phyloP scores from a whole-genome alignment of 2,888 invertebrate species.

The Aelia acuminata region DNA sequence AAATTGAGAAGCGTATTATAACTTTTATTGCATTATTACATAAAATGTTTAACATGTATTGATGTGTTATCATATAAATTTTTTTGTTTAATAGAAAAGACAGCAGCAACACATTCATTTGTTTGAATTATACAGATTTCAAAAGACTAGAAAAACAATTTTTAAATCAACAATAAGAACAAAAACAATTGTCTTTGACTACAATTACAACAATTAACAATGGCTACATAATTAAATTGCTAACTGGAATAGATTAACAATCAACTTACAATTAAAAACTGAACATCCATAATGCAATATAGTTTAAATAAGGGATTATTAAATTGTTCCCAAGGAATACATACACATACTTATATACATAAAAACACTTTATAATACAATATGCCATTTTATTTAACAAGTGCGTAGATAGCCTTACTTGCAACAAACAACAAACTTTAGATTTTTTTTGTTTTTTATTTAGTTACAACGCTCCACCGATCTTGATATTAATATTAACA shows the following conservation, averaged over 20 bases:
- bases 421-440: conserved; percentile 53
- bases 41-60: conserved; percentile 29
- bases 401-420: conserved; percentile 47
- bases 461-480: conserved; percentile 49
- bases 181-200: not conserved
- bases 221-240: not conserved
- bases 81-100: not conserved
- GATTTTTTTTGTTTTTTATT: not conserved
- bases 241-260: not conserved
- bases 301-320: conserved; percentile 50
- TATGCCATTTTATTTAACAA: conserved; percentile 55
- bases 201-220: not conserved
- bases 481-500: conserved; percentile 51
- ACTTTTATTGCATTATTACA: conserved; percentile 45
- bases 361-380: conserved; percentile 58
- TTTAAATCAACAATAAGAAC: not conserved
- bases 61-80: not conserved
- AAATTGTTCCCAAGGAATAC: conserved; percentile 56
- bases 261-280: not conserved
- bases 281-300: not conserved
- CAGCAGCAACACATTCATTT: conserved; percentile 28
- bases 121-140: not conserved
- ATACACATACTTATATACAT: conserved; percentile 54
- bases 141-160: not conserved
- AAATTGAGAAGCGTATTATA: conserved; percentile 49